Evolutionary conservation across 2,888 invertebrate genomes (phyloP), one percentile per base, ranked within the genome.

Genomic region (Temnothorax unifasciatus): DNA sequence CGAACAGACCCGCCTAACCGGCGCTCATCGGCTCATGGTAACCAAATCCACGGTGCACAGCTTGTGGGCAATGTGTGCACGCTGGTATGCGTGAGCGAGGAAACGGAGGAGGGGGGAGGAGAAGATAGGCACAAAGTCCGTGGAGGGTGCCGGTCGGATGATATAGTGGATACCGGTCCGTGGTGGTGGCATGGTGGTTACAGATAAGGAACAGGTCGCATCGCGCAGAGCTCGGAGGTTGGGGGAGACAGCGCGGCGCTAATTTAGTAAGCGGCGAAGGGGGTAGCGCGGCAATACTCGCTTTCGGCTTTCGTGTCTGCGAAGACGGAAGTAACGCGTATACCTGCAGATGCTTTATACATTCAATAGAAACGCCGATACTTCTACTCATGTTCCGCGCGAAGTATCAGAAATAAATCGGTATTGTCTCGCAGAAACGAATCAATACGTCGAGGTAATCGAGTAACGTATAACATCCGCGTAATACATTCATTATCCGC

Each of bases 161-260:
- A 77, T 77, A 77, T 77, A 77, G 68, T 77, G 77, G 77, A 77
- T 77, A 68, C 77, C 54, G 77, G 77, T 77, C 77, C 54, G 68
- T 77, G 44, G 75, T 61, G 54, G 68, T 68, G 77, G 77, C 44
- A 77, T 77, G 57, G 77, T 77, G 68, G 77, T 77, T 77, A 77
- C 77, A 77, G 77, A 77, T 77, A 77, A 77, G 77, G 77, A 77
- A 44, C 77, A 77, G 77, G 68, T 77, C 77, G 54, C 66, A 64
- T 64, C 76, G 66, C 18, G n/a, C 29, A 3, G 54, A 66, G 77
- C 68, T n/a, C 9, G n/a, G 44, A 44, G 64, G 57, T 11, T 29
- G 29, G 29, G 29, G 25, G 77, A 77, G 68, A 66, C 29, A 68
- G 68, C n/a, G 21, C 29, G 77, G 68, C n/a, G 21, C 77, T 77